Base-by-base conservation (phyloP, 2,113 vertebrate species). In the Cettia cetti region DNA sequence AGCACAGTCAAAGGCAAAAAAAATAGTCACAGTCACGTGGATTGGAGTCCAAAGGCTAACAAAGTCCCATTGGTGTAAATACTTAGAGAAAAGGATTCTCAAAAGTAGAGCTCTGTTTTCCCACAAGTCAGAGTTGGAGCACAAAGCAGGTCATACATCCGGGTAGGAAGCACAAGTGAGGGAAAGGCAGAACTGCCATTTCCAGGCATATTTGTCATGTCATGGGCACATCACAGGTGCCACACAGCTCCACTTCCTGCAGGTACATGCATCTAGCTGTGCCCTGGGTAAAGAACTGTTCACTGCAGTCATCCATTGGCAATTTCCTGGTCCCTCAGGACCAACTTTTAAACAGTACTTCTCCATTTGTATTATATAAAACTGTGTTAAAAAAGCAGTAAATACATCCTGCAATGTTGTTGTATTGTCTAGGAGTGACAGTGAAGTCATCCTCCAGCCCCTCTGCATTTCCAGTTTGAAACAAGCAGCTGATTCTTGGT, bases 141-240 rank as follows among this genome's bases (percentile, higher is more conserved):
- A 82, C 42, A 52, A 57, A 77, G 31, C 49, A 23, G 11, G 27
- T 74, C 50, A 40, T 47, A 22, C 35, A 23, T 27, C 33, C 57
- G 28, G 7, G 14, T 6, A 44, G 22, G 40, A 57, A 23, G 47
- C 30, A 45, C 9, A 8, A 40, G 35, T 60, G n/a, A 59, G 30
- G 44, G 20, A 47, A 82, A 23, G 12, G 42, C 49, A 42, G 15
- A 53, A 9, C 15, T 56, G 20, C 31, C 22, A 8, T 16, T 49
- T 26, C 33, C 4, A 1, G n/a, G 23, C 2, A 0, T 8, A 11
- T 42, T 42, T 47, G 33, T 26, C 23, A 17, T 12, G 10, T 52
- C 45, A 30, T 4, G 15, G 44, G 7, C 28, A 27, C 2, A 5
- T 8, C 17, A 23, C 14, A 22, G 1, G 42, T 7, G 42, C 37